phyloP scores from a whole-genome alignment of 2,888 invertebrate genomes.

The Tachina grossa region DNA sequence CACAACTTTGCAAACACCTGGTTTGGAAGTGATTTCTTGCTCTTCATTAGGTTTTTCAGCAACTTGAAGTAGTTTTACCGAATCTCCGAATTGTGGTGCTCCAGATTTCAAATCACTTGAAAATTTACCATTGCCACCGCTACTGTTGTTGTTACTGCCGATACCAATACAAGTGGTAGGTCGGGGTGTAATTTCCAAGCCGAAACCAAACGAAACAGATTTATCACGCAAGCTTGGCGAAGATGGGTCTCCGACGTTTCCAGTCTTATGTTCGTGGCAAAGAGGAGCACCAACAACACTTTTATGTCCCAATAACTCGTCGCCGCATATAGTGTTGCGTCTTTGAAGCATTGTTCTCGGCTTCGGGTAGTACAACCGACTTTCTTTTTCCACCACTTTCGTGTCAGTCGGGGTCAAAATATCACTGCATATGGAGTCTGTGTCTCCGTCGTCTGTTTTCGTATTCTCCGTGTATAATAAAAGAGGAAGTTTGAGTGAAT shows the following conservation, averaged over 20 bases:
- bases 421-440: constrained; percentile 85
- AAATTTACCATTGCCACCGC: constrained; percentile 51
- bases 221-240: constrained; percentile 88
- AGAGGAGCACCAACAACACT: constrained; percentile 84
- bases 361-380: constrained; percentile 88
- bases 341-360: constrained; percentile 90
- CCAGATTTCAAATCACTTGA: constrained; percentile 74
- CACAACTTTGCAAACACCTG: constrained; percentile 82
- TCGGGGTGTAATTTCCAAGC: constrained; percentile 87
- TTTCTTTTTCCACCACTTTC: constrained; percentile 80
- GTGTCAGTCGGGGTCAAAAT: constrained; percentile 84
- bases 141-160: constrained; percentile 83
- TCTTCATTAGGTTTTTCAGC: constrained; percentile 73
- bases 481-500: constrained; percentile 82
- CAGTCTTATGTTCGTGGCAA: constrained; percentile 88
- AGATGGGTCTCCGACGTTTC: constrained; percentile 79
- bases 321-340: constrained; percentile 94
- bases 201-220: constrained; percentile 90
- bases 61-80: constrained; percentile 75
- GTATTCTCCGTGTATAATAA: constrained; percentile 82
- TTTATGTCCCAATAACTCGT: constrained; percentile 85
- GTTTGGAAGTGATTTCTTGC: constrained; percentile 75
- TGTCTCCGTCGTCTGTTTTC: constrained; percentile 76
- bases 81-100: constrained; percentile 70
- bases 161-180: constrained; percentile 87